These are phyloP conservation scores for Trachurus trachurus DNA, from an alignment of 2,797 vertebrate genomes.

Conservation along the genomic window DNA sequence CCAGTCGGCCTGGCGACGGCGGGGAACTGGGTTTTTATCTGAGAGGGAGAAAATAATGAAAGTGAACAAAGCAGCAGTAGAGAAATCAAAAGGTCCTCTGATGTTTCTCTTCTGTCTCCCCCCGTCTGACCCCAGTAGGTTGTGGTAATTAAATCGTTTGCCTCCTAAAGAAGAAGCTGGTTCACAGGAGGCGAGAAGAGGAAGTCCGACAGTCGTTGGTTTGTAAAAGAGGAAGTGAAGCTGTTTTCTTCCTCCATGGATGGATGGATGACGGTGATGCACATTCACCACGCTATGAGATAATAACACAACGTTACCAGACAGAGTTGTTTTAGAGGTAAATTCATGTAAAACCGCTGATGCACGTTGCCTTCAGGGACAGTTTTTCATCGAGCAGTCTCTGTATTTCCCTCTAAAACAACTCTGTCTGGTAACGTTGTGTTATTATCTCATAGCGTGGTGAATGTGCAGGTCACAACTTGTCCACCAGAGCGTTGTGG, in stretches of 20 bases:
- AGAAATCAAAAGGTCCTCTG: conserved; percentile 31
- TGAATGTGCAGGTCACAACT: too few species aligned
- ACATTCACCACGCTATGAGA: too few species aligned
- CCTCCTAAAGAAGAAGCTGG: conserved; percentile 5
- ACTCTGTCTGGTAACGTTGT: too few species aligned
- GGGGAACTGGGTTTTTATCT: conserved; percentile 15
- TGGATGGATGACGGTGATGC: background rate
- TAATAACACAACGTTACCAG: too few species aligned
- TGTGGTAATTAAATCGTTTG: background rate
- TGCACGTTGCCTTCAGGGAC: too few species aligned
- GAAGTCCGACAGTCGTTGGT: conserved; percentile 64
- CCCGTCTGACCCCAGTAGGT: background rate
- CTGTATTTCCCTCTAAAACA: too few species aligned
- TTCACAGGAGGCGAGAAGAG: conserved; percentile 64
- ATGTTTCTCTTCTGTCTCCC: conserved; percentile 20
- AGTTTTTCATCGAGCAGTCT: too few species aligned
- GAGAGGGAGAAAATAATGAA: background rate
- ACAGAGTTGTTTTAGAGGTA: too few species aligned
- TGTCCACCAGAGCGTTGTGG: too few species aligned
- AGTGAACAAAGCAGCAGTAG: conserved; percentile 26
- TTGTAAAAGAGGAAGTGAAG: conserved; percentile 70
- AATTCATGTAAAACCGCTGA: too few species aligned
- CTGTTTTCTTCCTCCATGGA: background rate
- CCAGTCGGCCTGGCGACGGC: background rate
- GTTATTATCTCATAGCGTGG: too few species aligned